Evolutionary conservation across 2,797 vertebrate genomes (phyloP), one percentile per base, ranked within the genome.

Genomic region (Leptatherina wallacei): DNA sequence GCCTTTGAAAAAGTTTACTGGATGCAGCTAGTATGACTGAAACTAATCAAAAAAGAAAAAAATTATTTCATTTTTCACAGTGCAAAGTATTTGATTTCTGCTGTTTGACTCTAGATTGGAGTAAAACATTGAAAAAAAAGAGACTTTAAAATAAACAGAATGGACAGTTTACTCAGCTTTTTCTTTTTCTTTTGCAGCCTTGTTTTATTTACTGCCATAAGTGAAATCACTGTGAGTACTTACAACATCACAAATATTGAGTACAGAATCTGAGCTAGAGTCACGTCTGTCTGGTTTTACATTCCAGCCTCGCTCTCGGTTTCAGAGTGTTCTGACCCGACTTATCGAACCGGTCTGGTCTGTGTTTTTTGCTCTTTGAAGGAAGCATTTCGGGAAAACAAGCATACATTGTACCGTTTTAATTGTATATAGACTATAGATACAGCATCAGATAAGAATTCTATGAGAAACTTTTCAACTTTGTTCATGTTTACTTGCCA

Each of bases 401-500:
- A 59, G 6, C 24, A 27, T 13, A 61, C 51, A 36, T 44, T 86
- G 78, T 81, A 85, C 63, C 68, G 82, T 91, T 91, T 88, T 82
- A 80, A 81, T 18, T 90, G 88, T 93, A 91, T 36, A 89, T 92
- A 27, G 24, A 90, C 12, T 84, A 81, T 78, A 73, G 75, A 83
- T 79, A 68, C 75, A 83, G 65, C 61, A 74, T 83, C 81, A 88
- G 64, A 81, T 85, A 69, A 89, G 61, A 82, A 71, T 69, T 88
- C 71, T 87, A 80, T 77, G 73, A 76, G 58, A 74, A 83, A 80
- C 57, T 58, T 86, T 87, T 82, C 55, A 72, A 85, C 69, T 88
- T 69, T 82, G 75, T 87, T 89, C 80, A 84, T 85, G 86, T 93
- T 91, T 90, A 92, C 89, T 93, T 94, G 90, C 92, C 91, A 93